Base-by-base conservation (phyloP, 2,113 vertebrate species). In the Pontoporia blainvillei region DNA sequence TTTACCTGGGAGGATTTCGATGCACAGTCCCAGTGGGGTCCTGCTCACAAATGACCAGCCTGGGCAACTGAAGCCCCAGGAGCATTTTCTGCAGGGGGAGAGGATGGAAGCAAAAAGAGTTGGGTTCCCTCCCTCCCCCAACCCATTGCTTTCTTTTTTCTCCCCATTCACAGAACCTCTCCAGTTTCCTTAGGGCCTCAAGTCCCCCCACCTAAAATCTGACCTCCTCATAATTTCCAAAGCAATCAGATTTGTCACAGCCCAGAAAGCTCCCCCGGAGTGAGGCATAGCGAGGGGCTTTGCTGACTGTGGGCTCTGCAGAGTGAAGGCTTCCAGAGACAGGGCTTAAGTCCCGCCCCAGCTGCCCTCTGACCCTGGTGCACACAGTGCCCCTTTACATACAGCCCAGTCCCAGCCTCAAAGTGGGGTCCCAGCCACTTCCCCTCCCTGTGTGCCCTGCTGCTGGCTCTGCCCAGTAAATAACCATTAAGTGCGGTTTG, bases 211-310 rank as follows among this genome's bases (percentile, higher is more conserved):
- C 17, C 73, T 88, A 54, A 97, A 71, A 90, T 93, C 27, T 10
- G 52, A 93, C 71, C 92, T 94, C 76, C 96, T 81, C n/a, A 31
- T 91, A 25, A 6, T 79, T 97, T 98, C 75, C 14, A 5, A 83
- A 97, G 76, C 83, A 78, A 78, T 87, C 83, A 81, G 75, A 78
- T 93, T 41, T 90, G n/a, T 92, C 61, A 84, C 71, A 86, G 23
- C 73, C 15, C n/a, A 71, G 67, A 67, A 64, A 29, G 34, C 36
- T 76, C 29, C 31, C 49, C 44, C 44, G 10, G 46, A 39, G 18
- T 6, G 87, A 39, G 46, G 46, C 49, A 93, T 36, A 78, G 31
- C 11, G 76, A 59, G 71, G 39, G 62, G 66, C 78, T 59, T 93
- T 52, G 59, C 67, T 91, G 81, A 41, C 64, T 82, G 25, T 84